These are phyloP conservation scores for Meghimatium bilineatum DNA, from an alignment of 2,888 invertebrate genomes.

Conservation along the genomic window DNA sequence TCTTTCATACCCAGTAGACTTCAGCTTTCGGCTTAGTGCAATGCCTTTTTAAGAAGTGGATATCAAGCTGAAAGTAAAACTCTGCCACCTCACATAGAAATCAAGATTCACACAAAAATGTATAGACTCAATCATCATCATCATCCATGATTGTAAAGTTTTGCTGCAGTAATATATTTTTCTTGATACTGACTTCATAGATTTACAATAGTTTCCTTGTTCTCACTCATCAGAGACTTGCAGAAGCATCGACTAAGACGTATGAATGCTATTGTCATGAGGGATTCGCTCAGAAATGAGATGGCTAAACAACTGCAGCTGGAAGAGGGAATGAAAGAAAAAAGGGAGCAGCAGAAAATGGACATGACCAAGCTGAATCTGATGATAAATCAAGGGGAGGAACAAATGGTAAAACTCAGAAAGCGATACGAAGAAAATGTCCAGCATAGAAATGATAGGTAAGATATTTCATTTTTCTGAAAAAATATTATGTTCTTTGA, in stretches of 20 bases:
- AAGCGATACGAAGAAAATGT: slow-evolving; percentile 76
- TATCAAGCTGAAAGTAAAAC: too few relatives aligned
- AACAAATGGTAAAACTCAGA: slow-evolving; percentile 75
- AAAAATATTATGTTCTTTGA: too few relatives aligned
- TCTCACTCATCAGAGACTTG: slow-evolving; percentile 65
- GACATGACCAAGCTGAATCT: slow-evolving; percentile 76
- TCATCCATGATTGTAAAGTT: too few relatives aligned
- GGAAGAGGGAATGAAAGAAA: slow-evolving; percentile 74
- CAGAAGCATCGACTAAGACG: slow-evolving; percentile 76
- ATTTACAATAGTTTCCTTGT: not conserved
- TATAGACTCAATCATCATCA: too few relatives aligned
- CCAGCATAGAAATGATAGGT: slow-evolving; percentile 76
- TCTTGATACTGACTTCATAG: too few relatives aligned
- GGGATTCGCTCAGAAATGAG: slow-evolving; percentile 76
- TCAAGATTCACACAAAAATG: too few relatives aligned
- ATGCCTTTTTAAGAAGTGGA: too few relatives aligned
- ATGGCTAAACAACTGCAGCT: slow-evolving; percentile 75
- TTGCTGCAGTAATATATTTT: too few relatives aligned
- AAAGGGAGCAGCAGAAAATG: slow-evolving; percentile 76
- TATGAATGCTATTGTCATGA: slow-evolving; percentile 73
- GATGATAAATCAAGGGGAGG: slow-evolving; percentile 77
- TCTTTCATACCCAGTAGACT: too few relatives aligned
- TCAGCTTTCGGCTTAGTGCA: too few relatives aligned
- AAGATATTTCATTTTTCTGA: not conserved
- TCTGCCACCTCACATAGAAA: too few relatives aligned